Conservation (phyloP, 2,888 invertebrate species). For the Balanococcus diminutus region DNA sequence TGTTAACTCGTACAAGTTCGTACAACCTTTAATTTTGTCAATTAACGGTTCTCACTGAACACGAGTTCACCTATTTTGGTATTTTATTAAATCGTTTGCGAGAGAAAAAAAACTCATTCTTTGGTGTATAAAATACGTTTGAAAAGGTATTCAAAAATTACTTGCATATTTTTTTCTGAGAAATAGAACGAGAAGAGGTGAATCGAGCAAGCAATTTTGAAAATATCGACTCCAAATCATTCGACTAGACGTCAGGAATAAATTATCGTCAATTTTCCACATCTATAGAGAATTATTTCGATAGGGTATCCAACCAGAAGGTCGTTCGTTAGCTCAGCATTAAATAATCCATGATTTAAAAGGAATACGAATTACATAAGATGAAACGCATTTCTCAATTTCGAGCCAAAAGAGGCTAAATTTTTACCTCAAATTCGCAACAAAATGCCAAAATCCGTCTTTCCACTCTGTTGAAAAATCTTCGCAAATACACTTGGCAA, state of each 20-base stretch:
- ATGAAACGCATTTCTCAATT: no score
- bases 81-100: not conserved
- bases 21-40: not conserved
- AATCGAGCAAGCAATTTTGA: not conserved
- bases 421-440: no score
- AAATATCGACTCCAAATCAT: not conserved
- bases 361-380: no score
- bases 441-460: not conserved
- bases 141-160: no score
- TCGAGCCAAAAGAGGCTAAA: no score
- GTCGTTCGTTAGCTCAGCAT: not conserved
- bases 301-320: not conserved
- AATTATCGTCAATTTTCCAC: not conserved
- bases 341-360: not conserved
- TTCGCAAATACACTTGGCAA: not conserved
- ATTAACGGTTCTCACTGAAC: not conserved
- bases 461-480: not conserved
- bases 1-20: not conserved
- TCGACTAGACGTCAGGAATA: not conserved
- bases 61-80: not conserved
- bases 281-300: not conserved
- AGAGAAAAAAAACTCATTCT: no score
- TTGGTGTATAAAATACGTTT: no score
- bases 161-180: not conserved
- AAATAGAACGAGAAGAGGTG: not conserved